phyloP scores from a whole-genome alignment of 2,888 invertebrate genomes.

The Cancer borealis region DNA sequence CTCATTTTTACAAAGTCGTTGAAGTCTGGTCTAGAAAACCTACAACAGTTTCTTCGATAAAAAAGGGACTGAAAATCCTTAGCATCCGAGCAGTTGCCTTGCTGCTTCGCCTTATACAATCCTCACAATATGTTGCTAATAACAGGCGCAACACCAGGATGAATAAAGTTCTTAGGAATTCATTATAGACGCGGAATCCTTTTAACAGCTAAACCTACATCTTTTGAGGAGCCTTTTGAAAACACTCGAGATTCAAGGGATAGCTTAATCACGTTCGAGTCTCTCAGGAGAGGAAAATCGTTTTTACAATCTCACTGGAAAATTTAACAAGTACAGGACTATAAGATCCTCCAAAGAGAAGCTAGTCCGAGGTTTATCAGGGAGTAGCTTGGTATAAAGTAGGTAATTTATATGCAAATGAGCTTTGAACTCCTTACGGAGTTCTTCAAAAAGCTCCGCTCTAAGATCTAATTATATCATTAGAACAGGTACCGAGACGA shows the following conservation, averaged over 20 bases:
- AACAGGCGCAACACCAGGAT: too few relatives aligned
- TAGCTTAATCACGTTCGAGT: not conserved
- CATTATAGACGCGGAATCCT: too few relatives aligned
- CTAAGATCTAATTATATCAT: not conserved
- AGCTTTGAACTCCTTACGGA: not conserved
- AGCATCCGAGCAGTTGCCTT: too few relatives aligned
- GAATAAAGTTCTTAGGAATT: too few relatives aligned
- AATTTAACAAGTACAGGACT: not conserved
- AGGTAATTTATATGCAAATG: constrained; percentile 11
- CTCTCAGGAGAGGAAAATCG: not conserved
- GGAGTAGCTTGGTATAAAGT: not conserved
- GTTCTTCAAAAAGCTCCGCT: not conserved
- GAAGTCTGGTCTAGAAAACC: too few relatives aligned
- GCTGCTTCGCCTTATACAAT: not conserved
- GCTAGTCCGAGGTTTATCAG: not conserved
- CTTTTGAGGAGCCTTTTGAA: not conserved
- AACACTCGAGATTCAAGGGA: not conserved
- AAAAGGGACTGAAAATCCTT: too few relatives aligned
- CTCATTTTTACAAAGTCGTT: not conserved
- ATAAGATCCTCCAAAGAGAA: not conserved
- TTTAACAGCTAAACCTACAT: too few relatives aligned
- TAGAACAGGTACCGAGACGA: not conserved
- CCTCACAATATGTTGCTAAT: not conserved
- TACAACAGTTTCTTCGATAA: too few relatives aligned
- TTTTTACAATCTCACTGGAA: not conserved